phyloP scores from a whole-genome alignment of 2,113 vertebrate species.

The Martes martes region DNA sequence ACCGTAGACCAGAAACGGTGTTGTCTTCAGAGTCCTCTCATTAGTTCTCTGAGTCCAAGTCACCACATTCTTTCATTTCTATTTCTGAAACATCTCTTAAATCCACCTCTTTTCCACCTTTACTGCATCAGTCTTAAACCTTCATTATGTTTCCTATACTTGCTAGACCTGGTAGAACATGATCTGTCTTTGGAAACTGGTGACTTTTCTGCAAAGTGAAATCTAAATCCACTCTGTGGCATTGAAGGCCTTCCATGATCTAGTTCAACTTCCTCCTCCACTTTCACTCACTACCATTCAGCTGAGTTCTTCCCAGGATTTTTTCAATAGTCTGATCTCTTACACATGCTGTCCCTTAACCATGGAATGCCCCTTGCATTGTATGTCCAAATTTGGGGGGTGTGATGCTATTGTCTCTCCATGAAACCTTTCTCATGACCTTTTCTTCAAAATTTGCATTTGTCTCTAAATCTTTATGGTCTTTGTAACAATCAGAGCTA shows the following conservation, averaged over 20 bases:
- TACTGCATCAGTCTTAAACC: background rate
- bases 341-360: background rate
- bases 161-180: background rate
- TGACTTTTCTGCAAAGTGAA: background rate
- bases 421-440: background rate
- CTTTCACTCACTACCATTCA: background rate
- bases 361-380: background rate
- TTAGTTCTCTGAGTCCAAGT: background rate
- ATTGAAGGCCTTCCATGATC: background rate
- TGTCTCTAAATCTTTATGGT: background rate
- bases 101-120: background rate
- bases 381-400: background rate
- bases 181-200: background rate
- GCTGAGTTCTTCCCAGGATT: background rate
- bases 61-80: background rate
- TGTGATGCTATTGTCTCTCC: background rate
- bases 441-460: slow-evolving; percentile 7
- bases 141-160: background rate
- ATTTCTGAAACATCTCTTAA: background rate
- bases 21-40: background rate
- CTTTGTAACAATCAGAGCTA: background rate
- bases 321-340: background rate
- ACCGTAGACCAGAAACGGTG: background rate
- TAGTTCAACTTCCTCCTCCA: background rate
- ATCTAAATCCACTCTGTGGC: background rate